Percentiles rank a stretch among this genome's conserved stretches.
These are phyloP conservation scores for Cyrtodaria siliqua DNA, from an alignment of 2,888 invertebrate genomes.

Conservation along the genomic window DNA sequence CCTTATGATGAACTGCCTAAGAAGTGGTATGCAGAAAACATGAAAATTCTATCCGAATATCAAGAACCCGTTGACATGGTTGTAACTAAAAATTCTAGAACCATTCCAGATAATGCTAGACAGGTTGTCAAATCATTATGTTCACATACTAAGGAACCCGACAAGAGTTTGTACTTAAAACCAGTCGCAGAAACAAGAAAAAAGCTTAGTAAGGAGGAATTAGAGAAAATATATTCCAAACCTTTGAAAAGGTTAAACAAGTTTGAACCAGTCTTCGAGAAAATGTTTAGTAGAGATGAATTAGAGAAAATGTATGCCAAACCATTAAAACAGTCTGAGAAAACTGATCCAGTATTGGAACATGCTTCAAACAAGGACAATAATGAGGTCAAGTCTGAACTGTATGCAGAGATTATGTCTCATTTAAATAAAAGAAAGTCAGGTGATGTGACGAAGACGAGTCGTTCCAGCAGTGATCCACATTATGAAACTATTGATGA, in stretches of 20 bases:
- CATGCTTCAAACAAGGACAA: neutral
- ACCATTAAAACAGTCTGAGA: conserved; percentile 51
- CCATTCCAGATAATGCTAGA: conserved; percentile 26
- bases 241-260: conserved; percentile 26
- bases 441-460: neutral
- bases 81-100: conserved; percentile 14
- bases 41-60: conserved; percentile 34
- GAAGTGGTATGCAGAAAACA: neutral
- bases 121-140: conserved; percentile 35
- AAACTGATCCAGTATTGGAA: conserved; percentile 3
- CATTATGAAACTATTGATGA: conserved; percentile 59
- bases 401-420: conserved; percentile 57
- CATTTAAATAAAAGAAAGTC: conserved; percentile 34
- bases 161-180: conserved; percentile 51
- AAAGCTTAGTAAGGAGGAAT: conserved; percentile 46
- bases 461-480: conserved; percentile 24
- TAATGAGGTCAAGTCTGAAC: conserved; percentile 15
- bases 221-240: conserved; percentile 32
- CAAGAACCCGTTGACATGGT: conserved; percentile 56
- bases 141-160: conserved; percentile 52
- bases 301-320: conserved; percentile 62
- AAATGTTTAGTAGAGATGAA: conserved; percentile 42
- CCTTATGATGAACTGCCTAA: conserved; percentile 53
- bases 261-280: conserved; percentile 35
- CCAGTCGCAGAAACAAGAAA: conserved; percentile 55